Evolutionary conservation across 2,113 vertebrate species (phyloP).

Genomic region (Cyanoramphus novaezelandiae): DNA sequence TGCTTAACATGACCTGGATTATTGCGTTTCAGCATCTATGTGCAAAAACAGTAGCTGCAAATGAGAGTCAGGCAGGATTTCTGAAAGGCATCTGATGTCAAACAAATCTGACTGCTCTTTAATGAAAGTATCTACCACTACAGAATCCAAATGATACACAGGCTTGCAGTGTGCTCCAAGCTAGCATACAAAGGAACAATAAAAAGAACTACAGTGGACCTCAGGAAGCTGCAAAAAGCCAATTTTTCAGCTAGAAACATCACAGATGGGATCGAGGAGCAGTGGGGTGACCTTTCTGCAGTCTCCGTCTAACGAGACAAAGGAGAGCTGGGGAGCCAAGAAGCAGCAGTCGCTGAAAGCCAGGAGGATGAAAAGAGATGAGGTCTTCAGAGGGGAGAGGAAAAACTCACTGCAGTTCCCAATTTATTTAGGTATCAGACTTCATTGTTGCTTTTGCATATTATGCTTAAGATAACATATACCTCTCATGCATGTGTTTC

Average conservation of each 20-base stretch:
- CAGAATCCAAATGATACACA: not conserved
- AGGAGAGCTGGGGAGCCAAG: not conserved
- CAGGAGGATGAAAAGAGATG: not conserved
- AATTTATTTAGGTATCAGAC: not conserved
- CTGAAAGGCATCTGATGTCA: not conserved
- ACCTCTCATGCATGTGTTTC: too few species aligned
- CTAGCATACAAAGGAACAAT: not conserved
- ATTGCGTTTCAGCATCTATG: not conserved
- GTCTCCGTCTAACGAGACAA: not conserved
- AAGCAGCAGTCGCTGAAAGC: not conserved
- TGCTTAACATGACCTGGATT: too few species aligned
- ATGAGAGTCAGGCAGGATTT: not conserved
- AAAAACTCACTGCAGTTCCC: not conserved
- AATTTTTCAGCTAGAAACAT: not conserved
- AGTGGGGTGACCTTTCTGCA: not conserved
- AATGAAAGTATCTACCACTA: not conserved
- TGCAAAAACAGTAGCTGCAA: accelerated
- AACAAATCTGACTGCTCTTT: not conserved
- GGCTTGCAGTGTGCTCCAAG: not conserved
- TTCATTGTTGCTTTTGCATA: accelerated
- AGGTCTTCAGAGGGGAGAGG: not conserved
- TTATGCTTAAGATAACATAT: accelerated
- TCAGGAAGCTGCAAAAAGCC: not conserved
- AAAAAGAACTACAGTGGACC: not conserved
- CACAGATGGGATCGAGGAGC: not conserved